Base-by-base conservation (phyloP, 2,888 invertebrate genomes). In the Agrochola lychnidis region DNA sequence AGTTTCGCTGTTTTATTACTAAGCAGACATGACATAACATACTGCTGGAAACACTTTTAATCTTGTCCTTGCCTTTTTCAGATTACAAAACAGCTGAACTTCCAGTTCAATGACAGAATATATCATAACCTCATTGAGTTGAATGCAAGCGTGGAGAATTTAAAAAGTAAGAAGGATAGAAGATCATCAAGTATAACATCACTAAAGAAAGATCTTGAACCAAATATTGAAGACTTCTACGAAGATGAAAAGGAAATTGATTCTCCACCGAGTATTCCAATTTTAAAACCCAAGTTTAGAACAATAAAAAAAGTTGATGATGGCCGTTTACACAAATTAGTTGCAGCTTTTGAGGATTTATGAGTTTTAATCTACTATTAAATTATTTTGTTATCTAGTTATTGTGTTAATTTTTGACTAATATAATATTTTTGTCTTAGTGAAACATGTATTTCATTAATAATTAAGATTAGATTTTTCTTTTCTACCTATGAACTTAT, bases 151-250 rank as follows among this genome's bases (percentile, higher is more conserved):
- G 80, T 92, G 48, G 91, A 91, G 76, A 90, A 90, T 74, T 77
- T 89, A 4, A 94, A 92, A 88, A 91, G 79, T 51, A 94, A 88
- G 77, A 94, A 90, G 68, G 93, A 92, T 4, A 93, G 87, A 81
- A 90, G 88, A 81, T 76, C 90, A 0, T 56, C 89, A 14, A 92
- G 84, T 70, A 83, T 83, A 1, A 79, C 73, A n/a, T 81, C 88
- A n/a, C 25, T 80, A 3, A 96, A 94, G 87, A 94, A 90, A 82
- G 97, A 97, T 80, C 79, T 95, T 0, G 97, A 97, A 85, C 97
- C 97, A 12, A 94, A 94, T 74, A 94, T 97, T 78, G 95, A 96
- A 85, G 97, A 97, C 79, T 97, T 97, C 82, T 95, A 90, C 73
- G 90, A 94, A 85, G 93, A 95, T 71, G 92, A 93, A n/a, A 90